These are phyloP conservation scores for Nebria ingens DNA, from an alignment of 1,140 invertebrate genomes.

Conservation along the genomic window DNA sequence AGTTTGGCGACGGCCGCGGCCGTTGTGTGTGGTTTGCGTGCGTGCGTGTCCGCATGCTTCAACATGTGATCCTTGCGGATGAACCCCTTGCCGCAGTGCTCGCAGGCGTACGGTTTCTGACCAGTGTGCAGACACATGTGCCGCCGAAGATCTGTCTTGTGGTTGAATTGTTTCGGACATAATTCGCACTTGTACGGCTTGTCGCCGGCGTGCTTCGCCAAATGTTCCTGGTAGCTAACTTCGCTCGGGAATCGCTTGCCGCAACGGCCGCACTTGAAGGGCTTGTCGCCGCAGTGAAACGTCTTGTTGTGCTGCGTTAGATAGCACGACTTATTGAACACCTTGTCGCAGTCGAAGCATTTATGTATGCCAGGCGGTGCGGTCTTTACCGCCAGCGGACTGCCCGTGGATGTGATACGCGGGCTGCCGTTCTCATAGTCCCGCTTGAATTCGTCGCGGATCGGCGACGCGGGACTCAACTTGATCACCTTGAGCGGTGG, in stretches of 20 bases:
- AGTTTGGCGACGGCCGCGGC: too few relatives aligned
- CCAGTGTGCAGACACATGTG: conserved; percentile 81
- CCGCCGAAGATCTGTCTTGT: conserved; percentile 82
- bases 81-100: conserved; percentile 77
- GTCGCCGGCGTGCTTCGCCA: conserved; percentile 65
- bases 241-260: conserved; percentile 70
- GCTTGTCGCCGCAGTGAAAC: conserved; percentile 76
- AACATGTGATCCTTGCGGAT: conserved; percentile 91
- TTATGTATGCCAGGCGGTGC: conserved; percentile 46
- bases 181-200: conserved; percentile 82
- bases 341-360: conserved; percentile 73
- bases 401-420: conserved; percentile 22
- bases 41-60: conserved; percentile 83
- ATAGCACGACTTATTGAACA: conserved; percentile 79
- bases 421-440: conserved; percentile 25
- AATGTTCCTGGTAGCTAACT: conserved; percentile 55
- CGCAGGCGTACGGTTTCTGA: conserved; percentile 70
- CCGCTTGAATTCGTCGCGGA: conserved; percentile 26
- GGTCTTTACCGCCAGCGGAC: conserved; percentile 27
- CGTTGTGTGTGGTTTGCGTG: conserved; percentile 31
- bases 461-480: conserved; percentile 21
- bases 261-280: conserved; percentile 72
- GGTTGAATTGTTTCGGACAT: conserved; percentile 82
- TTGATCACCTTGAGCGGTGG: conserved; percentile 18
- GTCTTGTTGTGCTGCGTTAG: conserved; percentile 83